phyloP scores from a whole-genome alignment of 2,888 invertebrate genomes.

The Sicus ferrugineus region DNA sequence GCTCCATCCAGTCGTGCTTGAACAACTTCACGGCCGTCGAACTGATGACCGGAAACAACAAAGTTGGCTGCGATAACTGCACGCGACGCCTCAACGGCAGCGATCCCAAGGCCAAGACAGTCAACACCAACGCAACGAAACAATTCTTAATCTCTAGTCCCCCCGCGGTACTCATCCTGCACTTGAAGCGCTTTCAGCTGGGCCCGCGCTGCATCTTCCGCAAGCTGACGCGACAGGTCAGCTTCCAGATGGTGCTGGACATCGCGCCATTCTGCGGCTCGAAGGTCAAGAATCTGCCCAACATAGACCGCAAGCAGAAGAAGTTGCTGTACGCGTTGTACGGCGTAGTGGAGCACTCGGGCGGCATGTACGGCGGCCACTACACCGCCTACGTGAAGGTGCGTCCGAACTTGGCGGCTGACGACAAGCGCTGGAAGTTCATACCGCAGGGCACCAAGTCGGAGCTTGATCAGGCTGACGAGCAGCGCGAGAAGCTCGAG shows the following conservation, averaged over 20 bases:
- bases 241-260: slow-evolving; percentile 85
- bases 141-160: slow-evolving; percentile 88
- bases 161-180: slow-evolving; percentile 92
- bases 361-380: slow-evolving; percentile 82
- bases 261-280: slow-evolving; percentile 89
- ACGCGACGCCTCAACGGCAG: slow-evolving; percentile 76
- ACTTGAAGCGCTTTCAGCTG: slow-evolving; percentile 94
- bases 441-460: slow-evolving; percentile 71
- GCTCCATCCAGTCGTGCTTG: slow-evolving; percentile 87
- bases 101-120: slow-evolving; percentile 74
- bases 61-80: slow-evolving; percentile 92
- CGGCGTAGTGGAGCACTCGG: slow-evolving; percentile 95
- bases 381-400: slow-evolving; percentile 97
- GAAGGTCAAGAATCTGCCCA: slow-evolving; percentile 71
- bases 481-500: slow-evolving; percentile 63
- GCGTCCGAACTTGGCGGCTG: slow-evolving; percentile 69
- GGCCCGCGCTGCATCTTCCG: slow-evolving; percentile 75
- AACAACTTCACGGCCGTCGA: slow-evolving; percentile 93
- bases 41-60: slow-evolving; percentile 88
- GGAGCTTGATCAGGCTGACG: slow-evolving; percentile 66
- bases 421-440: slow-evolving; percentile 78
- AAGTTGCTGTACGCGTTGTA: slow-evolving; percentile 87
- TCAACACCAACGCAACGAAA: slow-evolving; percentile 83
- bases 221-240: slow-evolving; percentile 87
- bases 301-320: slow-evolving; percentile 70